Conservation (phyloP, 2,113 vertebrate species). For the Phyllostomus hastatus region DNA sequence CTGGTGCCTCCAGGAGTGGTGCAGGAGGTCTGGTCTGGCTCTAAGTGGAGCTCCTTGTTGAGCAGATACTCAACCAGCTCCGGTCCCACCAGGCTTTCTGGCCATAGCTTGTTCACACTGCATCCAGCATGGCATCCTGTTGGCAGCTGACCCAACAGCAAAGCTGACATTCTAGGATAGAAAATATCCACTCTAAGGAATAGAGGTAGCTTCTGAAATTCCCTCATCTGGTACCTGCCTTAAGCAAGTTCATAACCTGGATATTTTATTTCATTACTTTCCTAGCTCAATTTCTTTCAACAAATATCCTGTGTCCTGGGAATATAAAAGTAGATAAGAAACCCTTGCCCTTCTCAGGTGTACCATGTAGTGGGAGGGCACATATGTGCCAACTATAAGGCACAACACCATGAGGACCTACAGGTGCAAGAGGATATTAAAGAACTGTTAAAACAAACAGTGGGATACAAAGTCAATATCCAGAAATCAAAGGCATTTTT, state of each 20-base stretch:
- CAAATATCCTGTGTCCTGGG: background rate
- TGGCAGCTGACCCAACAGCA: background rate
- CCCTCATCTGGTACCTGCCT: background rate
- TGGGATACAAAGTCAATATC: too few species aligned
- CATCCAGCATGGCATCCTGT: background rate
- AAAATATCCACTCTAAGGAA: background rate
- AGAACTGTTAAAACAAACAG: background rate
- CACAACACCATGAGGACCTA: background rate
- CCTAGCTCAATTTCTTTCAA: background rate
- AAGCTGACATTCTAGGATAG: background rate
- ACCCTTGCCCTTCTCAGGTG: background rate
- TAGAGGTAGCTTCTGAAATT: background rate
- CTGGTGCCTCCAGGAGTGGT: background rate
- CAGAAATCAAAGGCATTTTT: too few species aligned
- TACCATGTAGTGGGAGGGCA: background rate
- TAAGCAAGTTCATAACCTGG: background rate
- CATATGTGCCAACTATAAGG: too few species aligned
- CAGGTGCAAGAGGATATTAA: background rate
- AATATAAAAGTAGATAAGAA: background rate
- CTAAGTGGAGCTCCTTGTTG: background rate
- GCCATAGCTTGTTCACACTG: background rate
- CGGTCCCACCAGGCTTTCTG: background rate
- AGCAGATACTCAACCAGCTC: background rate
- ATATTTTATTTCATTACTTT: background rate
- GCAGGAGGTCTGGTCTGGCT: background rate